These are phyloP conservation scores for Planococcus citri DNA, from an alignment of 1,140 invertebrate species.

Conservation along the genomic window DNA sequence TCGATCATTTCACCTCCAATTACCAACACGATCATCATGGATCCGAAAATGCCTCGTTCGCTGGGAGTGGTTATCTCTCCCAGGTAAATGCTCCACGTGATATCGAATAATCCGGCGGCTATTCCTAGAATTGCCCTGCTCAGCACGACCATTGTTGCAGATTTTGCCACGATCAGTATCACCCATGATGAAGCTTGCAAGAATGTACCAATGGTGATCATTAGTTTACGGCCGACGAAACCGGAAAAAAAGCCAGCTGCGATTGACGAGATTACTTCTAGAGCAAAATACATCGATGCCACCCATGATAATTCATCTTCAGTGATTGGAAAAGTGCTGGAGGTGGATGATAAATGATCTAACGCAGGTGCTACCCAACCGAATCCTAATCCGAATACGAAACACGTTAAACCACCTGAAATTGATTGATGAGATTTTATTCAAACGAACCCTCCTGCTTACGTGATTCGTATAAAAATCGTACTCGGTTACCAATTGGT, in stretches of 20 bases:
- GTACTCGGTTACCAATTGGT: too few relatives aligned
- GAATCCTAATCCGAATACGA: background rate
- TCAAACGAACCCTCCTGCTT: too few relatives aligned
- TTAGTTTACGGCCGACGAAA: background rate
- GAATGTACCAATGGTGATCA: background rate
- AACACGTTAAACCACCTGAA: background rate
- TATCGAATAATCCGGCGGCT: conserved; percentile 57
- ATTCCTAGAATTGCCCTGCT: conserved; percentile 38
- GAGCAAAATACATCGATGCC: background rate
- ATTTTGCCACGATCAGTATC: background rate
- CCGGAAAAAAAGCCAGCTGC: background rate
- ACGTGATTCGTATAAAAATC: too few relatives aligned
- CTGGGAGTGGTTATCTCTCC: conserved; percentile 51
- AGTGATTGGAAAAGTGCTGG: background rate
- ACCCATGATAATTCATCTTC: background rate
- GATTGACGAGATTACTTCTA: background rate
- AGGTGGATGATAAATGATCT: background rate
- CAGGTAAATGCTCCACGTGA: conserved; percentile 66
- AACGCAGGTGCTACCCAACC: background rate
- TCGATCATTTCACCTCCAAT: conserved; percentile 62
- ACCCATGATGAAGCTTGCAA: background rate
- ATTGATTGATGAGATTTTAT: too few relatives aligned
- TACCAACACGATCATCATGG: conserved; percentile 65
- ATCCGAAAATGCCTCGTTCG: conserved; percentile 39
- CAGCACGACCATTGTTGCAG: background rate